Conservation (phyloP, 30 jellyfish, hydroid and myxozoan genomes). For the Aurelia sp. region DNA sequence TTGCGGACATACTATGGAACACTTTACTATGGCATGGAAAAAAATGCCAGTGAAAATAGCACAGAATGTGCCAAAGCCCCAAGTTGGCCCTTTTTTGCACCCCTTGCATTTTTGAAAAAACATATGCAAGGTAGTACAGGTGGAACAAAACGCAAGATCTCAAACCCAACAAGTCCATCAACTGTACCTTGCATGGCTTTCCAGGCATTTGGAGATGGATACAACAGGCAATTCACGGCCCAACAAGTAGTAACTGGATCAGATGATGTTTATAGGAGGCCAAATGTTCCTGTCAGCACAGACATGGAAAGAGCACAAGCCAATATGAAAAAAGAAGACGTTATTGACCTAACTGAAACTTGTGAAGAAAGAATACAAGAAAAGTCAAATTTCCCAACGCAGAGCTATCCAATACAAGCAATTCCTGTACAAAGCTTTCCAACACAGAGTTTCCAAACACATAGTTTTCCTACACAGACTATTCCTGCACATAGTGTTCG, state of each 20-base stretch:
- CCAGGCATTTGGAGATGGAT: no score
- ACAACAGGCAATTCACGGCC: no score
- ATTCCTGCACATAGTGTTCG: neutral
- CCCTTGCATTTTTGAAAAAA: neutral
- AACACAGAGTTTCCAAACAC: neutral
- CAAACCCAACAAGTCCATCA: neutral
- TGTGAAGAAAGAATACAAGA: no score
- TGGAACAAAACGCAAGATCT: neutral
- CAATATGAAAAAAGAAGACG: neutral
- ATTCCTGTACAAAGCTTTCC: neutral
- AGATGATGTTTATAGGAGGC: no score
- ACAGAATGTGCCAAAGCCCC: conserved; percentile 3
- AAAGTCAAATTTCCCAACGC: no score
- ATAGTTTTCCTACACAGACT: neutral
- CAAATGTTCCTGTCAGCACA: no score
- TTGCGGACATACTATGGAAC: conserved; percentile 4
- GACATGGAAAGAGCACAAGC: neutral
- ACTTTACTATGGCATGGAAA: neutral
- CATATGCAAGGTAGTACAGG: conserved; percentile 3
- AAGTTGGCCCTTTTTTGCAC: neutral
- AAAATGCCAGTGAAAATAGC: neutral
- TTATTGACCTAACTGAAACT: neutral
- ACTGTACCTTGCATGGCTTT: no score
- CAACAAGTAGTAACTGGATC: no score
- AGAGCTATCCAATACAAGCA: neutral